A percentile compares a stretch with the other conserved stretches of the same genome.
Evolutionary conservation across 1,140 invertebrate genomes (phyloP).

Genomic region (Maniola jurtina): DNA sequence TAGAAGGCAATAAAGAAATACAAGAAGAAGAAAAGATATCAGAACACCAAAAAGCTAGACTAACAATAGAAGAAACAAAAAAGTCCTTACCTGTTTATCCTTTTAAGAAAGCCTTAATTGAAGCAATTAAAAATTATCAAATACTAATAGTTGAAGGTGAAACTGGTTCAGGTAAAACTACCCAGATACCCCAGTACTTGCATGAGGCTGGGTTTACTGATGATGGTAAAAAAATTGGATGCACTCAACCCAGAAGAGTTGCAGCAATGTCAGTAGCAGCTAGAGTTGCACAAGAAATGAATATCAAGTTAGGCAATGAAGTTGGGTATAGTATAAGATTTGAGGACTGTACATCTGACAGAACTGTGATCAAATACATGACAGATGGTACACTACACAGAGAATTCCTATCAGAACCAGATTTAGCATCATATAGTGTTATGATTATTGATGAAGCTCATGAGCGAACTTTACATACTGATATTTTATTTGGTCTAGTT

Average conservation of each 20-base stretch:
- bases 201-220: constrained; percentile 93
- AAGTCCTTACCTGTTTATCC: constrained; percentile 96
- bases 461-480: constrained; percentile 98
- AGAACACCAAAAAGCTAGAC: constrained; percentile 86
- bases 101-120: constrained; percentile 93
- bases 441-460: constrained; percentile 99
- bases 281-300: constrained; percentile 99
- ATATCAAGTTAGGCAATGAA: constrained; percentile 98
- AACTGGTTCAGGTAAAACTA: constrained; percentile 99
- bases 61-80: constrained; percentile 95
- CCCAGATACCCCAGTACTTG: constrained; percentile 98
- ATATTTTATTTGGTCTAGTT: constrained; percentile 98
- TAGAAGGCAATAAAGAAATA: constrained; percentile 89
- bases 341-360: constrained; percentile 98
- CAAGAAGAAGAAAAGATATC: constrained; percentile 81
- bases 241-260: constrained; percentile 97
- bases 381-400: constrained; percentile 98
- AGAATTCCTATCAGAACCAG: constrained; percentile 98
- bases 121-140: constrained; percentile 94
- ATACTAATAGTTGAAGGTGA: constrained; percentile 98
- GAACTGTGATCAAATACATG: constrained; percentile 99
- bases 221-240: constrained; percentile 93
- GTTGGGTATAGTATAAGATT: constrained; percentile 99
- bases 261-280: constrained; percentile 99
- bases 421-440: constrained; percentile 95